Evolutionary conservation across 2,797 vertebrate genomes (phyloP), one percentile per base, ranked within the genome.

Genomic region (Natrix natrix): DNA sequence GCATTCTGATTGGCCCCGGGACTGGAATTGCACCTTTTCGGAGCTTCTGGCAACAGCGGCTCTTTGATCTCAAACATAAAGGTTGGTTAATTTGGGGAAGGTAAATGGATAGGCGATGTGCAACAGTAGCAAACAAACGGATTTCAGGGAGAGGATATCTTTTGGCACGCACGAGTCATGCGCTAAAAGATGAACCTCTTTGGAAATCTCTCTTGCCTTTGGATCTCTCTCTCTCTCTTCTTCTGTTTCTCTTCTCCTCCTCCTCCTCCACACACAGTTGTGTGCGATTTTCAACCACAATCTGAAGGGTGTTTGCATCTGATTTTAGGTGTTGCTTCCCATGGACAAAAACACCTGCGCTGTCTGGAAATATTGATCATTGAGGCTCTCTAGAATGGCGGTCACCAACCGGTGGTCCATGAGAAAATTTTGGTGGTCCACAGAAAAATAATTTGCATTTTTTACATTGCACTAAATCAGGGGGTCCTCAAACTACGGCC

Each of bases 1-100:
- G 99, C 95, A 98, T 99, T 97, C 98, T 99, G 95, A 97, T 99
- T 4, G 99, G 99, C 24, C 99, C 99, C 0, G 99, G 99, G 93
- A 99, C 99, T 0, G 99, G 99, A 83, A 99, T 99, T 0, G 99
- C 99, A 43, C 99, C 99, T 0, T 99, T 99, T 98, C 98, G 99
- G 94, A 99, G 99, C 97, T 99, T 99, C 97, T 99, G 99, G 99
- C 99, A 99, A 92, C 99, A 99, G 95, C 98, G 99, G 94, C 98
- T 99, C 1, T 99, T 98, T 28, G 98, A 99, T 94, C 98, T 98
- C 83, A 98, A 99, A 92, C 98, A 99, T 94, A 99, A 98, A 97
- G 99, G 98, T 98, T 87, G 32, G 95, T 93, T 3, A 6, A 24
- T 43, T 66, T 60, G 11, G 12, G 10, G 57, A 11, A 14, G 59